Evolutionary conservation across 2,797 vertebrate genomes (phyloP).

Genomic region (Sebastolobus alascanus): DNA sequence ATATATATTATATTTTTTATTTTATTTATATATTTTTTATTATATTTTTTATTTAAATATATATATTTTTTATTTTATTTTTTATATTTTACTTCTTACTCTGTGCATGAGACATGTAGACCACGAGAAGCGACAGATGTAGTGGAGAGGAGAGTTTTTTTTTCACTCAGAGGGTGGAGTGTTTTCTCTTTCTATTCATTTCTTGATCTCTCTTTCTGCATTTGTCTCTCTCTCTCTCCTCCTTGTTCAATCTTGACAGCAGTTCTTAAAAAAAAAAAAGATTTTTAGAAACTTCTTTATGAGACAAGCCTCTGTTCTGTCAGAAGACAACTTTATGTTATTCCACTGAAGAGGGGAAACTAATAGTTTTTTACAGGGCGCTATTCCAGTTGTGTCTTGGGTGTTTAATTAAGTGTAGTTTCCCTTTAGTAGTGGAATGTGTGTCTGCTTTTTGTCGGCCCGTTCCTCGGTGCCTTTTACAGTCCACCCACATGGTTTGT

Average conservation of each 20-base stretch:
- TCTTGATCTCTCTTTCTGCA: constrained; percentile 49
- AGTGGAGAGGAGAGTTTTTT: constrained; percentile 35
- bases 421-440: constrained; percentile 94
- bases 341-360: constrained; percentile 66
- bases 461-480: constrained; percentile 89
- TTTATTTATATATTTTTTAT: too few species aligned
- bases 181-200: constrained; percentile 66
- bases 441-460: constrained; percentile 96
- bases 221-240: constrained; percentile 9
- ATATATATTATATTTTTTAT: too few species aligned
- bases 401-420: constrained; percentile 99
- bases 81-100: constrained; percentile 25
- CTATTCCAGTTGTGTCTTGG: constrained; percentile 94
- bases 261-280: constrained; percentile 60
- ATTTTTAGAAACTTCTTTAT: constrained; percentile 71
- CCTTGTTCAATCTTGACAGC: constrained; percentile 73
- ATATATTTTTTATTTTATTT: too few species aligned
- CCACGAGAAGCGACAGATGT: constrained; percentile 52
- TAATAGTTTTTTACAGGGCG: constrained; percentile 84
- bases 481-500: constrained; percentile 97
- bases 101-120: constrained; percentile 30
- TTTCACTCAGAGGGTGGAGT: constrained; percentile 33
- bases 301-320: constrained; percentile 74
- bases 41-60: too few species aligned
- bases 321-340: constrained; percentile 76